Evolutionary conservation across 2,888 invertebrate genomes (phyloP).

Genomic region (Heteropelma amictum): DNA sequence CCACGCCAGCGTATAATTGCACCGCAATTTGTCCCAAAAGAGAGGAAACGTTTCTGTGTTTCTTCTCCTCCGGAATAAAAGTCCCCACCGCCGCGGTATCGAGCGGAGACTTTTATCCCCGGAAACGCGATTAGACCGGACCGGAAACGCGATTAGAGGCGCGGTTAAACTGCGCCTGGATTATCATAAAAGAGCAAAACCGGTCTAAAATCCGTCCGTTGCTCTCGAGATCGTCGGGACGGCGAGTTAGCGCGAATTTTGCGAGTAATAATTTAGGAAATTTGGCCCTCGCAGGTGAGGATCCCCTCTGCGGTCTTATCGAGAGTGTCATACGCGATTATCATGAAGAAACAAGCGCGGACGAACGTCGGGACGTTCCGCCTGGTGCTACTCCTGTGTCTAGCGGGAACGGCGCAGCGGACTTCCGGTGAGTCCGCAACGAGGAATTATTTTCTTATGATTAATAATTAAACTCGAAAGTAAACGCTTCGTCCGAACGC

Average conservation of each 20-base stretch:
- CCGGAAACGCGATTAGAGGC: too few relatives aligned
- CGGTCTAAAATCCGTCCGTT: too few relatives aligned
- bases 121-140: too few relatives aligned
- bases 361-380: constrained; percentile 51
- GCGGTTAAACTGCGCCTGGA: too few relatives aligned
- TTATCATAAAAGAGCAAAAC: too few relatives aligned
- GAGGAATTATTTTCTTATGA: not conserved
- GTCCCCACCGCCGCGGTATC: too few relatives aligned
- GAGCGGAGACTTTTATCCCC: too few relatives aligned
- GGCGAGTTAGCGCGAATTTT: not conserved
- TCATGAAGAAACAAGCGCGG: constrained; percentile 73
- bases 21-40: not conserved
- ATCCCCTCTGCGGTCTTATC: too few relatives aligned
- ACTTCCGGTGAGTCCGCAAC: constrained; percentile 60
- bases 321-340: constrained; percentile 63
- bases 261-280: not conserved
- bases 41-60: too few relatives aligned
- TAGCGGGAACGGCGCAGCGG: constrained; percentile 60
- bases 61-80: too few relatives aligned
- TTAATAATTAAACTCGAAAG: not conserved
- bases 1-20: not conserved
- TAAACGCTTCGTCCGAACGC: not conserved
- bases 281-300: constrained; percentile 63
- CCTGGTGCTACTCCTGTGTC: constrained; percentile 62
- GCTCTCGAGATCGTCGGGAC: too few relatives aligned